phyloP scores from a whole-genome alignment of 2,113 vertebrate genomes.

The Agapornis roseicollis region DNA sequence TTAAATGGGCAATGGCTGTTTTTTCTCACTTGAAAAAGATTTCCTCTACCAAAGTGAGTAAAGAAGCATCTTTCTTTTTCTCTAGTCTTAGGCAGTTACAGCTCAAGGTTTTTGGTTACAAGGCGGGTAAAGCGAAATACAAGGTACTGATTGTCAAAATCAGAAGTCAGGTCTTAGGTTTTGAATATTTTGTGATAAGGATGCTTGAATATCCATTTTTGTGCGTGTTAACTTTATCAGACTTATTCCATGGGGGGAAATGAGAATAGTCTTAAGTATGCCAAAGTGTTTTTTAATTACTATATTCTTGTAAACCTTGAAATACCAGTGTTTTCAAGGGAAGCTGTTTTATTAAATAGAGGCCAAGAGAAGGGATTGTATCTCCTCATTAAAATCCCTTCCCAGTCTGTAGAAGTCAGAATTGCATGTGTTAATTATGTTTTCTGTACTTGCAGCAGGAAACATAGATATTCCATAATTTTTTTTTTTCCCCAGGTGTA shows the following conservation, averaged over 20 bases:
- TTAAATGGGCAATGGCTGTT: background rate
- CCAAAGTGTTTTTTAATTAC: background rate
- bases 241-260: background rate
- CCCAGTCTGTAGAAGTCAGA: background rate
- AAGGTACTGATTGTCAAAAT: background rate
- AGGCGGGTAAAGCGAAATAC: background rate
- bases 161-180: background rate
- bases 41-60: background rate
- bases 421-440: fast-evolving
- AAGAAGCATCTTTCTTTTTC: background rate
- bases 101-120: background rate
- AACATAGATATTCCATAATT: background rate
- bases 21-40: background rate
- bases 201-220: background rate
- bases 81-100: background rate
- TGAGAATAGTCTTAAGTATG: fast-evolving
- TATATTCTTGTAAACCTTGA: background rate
- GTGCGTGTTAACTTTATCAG: background rate
- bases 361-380: background rate
- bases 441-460: background rate
- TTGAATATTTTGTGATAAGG: background rate
- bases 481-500: background rate
- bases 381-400: background rate
- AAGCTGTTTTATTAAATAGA: background rate
- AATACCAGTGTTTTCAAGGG: background rate